Evolutionary conservation across 2,113 vertebrate species (phyloP).

Genomic region (Sorex fumeus): DNA sequence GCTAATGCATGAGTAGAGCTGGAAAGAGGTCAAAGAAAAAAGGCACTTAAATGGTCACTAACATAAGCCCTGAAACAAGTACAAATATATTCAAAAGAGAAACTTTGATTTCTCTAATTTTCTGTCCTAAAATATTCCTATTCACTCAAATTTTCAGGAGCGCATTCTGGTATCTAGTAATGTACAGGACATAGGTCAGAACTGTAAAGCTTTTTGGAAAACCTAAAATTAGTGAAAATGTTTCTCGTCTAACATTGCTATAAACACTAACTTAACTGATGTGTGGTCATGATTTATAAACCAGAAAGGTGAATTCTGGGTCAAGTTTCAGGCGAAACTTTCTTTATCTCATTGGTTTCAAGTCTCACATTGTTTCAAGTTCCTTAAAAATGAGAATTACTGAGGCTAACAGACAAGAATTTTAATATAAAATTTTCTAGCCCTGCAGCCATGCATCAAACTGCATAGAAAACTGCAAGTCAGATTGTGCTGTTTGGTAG

Average conservation of each 20-base stretch:
- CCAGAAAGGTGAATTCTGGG: slow-evolving; percentile 47
- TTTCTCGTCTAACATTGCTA: slow-evolving; percentile 48
- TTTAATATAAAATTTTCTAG: slow-evolving; percentile 49
- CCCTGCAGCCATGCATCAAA: background rate
- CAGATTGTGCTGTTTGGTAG: background rate
- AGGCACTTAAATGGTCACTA: background rate
- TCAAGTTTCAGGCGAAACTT: slow-evolving; percentile 78
- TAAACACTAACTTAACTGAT: background rate
- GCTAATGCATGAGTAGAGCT: no score
- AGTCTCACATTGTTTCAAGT: slow-evolving; percentile 37
- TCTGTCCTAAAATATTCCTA: background rate
- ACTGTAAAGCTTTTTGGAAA: background rate
- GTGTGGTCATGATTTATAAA: slow-evolving; percentile 61
- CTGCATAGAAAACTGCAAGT: slow-evolving; percentile 25
- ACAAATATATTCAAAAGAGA: background rate
- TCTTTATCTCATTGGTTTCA: background rate
- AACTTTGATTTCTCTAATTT: slow-evolving; percentile 27
- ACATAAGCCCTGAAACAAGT: slow-evolving; percentile 6
- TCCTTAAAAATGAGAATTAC: slow-evolving; percentile 61
- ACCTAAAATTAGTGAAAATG: slow-evolving; percentile 38
- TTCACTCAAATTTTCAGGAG: background rate
- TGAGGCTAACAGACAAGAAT: slow-evolving; percentile 64
- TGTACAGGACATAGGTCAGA: background rate
- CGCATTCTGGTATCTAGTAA: background rate
- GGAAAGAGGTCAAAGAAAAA: no score